Evolutionary conservation across 2,888 invertebrate genomes (phyloP), one percentile per base, ranked within the genome.

Genomic region (Hylaea fasciaria): DNA sequence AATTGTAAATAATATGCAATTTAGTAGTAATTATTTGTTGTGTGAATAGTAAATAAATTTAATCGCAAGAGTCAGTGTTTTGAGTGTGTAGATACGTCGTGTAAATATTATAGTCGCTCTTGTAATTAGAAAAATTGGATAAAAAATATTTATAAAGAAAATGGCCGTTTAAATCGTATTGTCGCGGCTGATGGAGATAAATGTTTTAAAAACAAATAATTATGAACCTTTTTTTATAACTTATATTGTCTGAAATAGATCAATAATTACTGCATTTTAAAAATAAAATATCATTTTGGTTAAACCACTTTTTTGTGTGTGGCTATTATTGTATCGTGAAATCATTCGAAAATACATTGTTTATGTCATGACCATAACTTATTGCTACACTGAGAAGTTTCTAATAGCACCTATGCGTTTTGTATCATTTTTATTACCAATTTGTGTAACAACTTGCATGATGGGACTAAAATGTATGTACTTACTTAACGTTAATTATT

Each of bases 11-110:
- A 91, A 83, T 81, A 83, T 83, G 83, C 82, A 80, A 74, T 74
- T 76, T 80, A 78, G 86, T 84, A 85, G 85, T 50, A 53, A 50
- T 51, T 73, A 80, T 83, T 82, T 85, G 89, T 89, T 87, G 91
- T 90, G 91, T 91, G 91, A 82, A 91, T 91, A 91, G 88, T 79
- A 77, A 59, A 79, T 85, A 82, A 85, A 81, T 86, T 22, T 84
- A 78, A 64, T 78, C 72, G 76, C 82, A 79, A 83, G 78, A 80
- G 76, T 88, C 85, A 79, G 85, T 89, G 91, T 91, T 83, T 83
- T 85, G 90, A 85, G 91, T 88, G 91, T 90, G 90, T 91, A 91
- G 90, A 90, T 90, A 90, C 82, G 76, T 78, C 72, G 67, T 88
- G 85, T 85, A 87, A 70, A 86, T 84, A 22, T 22, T 22, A 86